Evolutionary conservation across 2,888 invertebrate species (phyloP), one percentile per base, ranked within the genome.

Genomic region (Ashinkailepas kermadecensis): DNA sequence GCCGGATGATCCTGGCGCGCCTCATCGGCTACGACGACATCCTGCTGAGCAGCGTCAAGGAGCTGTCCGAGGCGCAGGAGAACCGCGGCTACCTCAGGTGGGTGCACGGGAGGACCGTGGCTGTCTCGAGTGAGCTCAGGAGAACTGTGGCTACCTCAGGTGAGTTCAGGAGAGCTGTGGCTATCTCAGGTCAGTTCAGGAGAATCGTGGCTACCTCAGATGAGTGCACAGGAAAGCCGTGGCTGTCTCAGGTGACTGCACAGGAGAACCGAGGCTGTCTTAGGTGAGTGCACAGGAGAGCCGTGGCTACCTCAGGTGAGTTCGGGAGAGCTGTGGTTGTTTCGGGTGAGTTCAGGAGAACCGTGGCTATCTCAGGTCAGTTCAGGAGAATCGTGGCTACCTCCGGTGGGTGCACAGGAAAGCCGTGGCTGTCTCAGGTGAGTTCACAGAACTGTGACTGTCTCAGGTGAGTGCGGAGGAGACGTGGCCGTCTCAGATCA

Each of bases 11-110:
- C 83, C 91, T 99, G 67, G 94, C 95, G 84, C 93, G 96, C 86
- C 94, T 99, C 87, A 90, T 99, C 78, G 99, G 99, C 58, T 99
- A 99, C 86, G 98, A 99, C 87, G 99, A 99, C 87, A 89, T 99
- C 83, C 89, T 99, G 3, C 97, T 99, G 95, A 94, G 97, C 0
- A 96, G 97, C 81, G 95, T 99, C 82, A 97, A 98, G 88, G 93
- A 94, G 2, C 89, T 99, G 84, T 98, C 98, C 0, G 97, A 98
- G 87, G 93, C 95, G 85, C 97, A 99, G 87, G 95, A 97, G 85
- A 97, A 97, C 88, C 97, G 97, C 89, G 99, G 98, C 23, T 96
- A 94, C 88, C 89, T 96, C 84, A 91, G 94, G 94, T 94, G 87
- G 84, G 83, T 84, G 9, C 54, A 13, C 59, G 15, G 59, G 59